Evolutionary conservation across 2,888 invertebrate genomes (phyloP).

Genomic region (Hydropsyche betteni): DNA sequence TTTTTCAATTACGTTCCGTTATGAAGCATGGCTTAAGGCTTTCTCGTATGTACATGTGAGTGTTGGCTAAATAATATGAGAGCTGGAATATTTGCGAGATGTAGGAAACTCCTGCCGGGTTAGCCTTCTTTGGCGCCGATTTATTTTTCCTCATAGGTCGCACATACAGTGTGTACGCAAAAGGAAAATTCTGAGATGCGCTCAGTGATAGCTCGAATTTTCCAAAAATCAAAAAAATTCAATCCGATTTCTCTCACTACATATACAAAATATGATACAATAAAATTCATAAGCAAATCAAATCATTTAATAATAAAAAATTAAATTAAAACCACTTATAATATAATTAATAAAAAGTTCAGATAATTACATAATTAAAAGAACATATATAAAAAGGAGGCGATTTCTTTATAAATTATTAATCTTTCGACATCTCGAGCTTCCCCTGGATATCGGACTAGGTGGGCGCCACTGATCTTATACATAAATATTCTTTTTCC

Average conservation of each 20-base stretch:
- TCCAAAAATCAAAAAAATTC: background rate
- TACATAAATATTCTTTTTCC: slow-evolving; percentile 51
- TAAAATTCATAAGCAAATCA: no score
- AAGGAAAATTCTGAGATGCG: background rate
- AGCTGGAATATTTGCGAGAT: slow-evolving; percentile 29
- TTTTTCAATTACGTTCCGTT: no score
- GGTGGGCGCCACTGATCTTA: slow-evolving; percentile 36
- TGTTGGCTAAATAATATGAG: background rate
- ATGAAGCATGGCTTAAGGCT: no score
- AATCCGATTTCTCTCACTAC: background rate
- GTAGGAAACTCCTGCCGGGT: slow-evolving; percentile 25
- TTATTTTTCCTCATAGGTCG: slow-evolving; percentile 36
- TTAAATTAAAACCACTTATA: background rate
- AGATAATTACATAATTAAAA: background rate
- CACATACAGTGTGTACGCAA: slow-evolving; percentile 1
- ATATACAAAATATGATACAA: background rate
- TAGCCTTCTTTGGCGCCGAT: slow-evolving; percentile 36
- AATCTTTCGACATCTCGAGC: slow-evolving; percentile 6
- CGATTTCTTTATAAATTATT: background rate
- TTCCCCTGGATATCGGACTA: slow-evolving; percentile 27
- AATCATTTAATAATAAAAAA: background rate
- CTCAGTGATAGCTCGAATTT: slow-evolving; percentile 1
- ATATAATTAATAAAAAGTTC: no score
- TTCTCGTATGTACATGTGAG: no score
- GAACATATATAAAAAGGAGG: background rate